Evolutionary conservation across 2,113 vertebrate genomes (phyloP).

Genomic region (Uria aalge): DNA sequence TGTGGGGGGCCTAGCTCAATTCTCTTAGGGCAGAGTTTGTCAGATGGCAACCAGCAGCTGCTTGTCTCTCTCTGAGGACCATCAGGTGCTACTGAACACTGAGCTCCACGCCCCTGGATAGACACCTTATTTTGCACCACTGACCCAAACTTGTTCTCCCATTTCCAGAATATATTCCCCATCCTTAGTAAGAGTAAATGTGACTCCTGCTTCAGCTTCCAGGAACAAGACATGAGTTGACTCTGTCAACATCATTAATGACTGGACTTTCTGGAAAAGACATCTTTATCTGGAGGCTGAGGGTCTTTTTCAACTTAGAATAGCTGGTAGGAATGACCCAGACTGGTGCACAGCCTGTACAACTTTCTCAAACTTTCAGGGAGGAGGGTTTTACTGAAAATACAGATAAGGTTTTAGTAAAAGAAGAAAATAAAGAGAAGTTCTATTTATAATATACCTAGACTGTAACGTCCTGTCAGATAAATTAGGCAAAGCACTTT

Average conservation of each 20-base stretch:
- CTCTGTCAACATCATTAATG: background rate
- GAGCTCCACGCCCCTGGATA: background rate
- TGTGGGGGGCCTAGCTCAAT: background rate
- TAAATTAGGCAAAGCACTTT: background rate
- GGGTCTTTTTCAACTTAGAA: background rate
- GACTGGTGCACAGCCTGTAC: rapidly evolving
- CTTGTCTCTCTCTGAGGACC: background rate
- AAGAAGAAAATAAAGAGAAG: background rate
- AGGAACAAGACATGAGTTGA: background rate
- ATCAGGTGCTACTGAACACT: background rate
- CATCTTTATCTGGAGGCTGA: background rate
- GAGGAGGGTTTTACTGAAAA: background rate
- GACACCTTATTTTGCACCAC: background rate
- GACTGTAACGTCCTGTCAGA: background rate
- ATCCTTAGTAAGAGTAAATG: background rate
- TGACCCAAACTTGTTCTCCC: background rate
- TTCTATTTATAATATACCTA: background rate
- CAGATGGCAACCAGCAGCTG: background rate
- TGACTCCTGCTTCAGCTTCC: background rate
- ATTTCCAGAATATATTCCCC: background rate
- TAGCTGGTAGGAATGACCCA: background rate
- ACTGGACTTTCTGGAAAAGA: background rate
- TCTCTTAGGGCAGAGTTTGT: background rate
- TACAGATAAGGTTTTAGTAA: background rate
- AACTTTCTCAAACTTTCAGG: background rate